Evolutionary conservation across 2,888 invertebrate genomes (phyloP), one percentile per base, ranked within the genome.

Genomic region (Andrena dorsata): DNA sequence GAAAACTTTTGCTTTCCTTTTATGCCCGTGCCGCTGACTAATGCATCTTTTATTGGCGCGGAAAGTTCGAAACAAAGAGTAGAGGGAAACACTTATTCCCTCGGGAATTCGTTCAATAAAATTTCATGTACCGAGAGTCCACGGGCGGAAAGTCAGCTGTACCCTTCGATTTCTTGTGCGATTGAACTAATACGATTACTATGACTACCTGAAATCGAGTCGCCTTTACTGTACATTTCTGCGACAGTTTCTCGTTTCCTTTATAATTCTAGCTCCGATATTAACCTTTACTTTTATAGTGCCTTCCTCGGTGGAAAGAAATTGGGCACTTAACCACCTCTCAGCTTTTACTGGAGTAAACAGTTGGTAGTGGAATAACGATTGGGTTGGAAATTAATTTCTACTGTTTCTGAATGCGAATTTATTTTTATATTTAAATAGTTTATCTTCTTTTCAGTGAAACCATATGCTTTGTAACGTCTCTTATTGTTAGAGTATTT

Each of bases 151-250:
- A 70, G 77, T 72, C 85, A 86, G 87, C 86, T 86, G 88, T 88
- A 84, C 82, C 84, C 87, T 88, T 83, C 85, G 82, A 87, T 86
- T 79, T 86, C 86, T 84, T 87, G 85, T 88, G 83, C 85, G 88
- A 90, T 86, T 82, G 85, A 90, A 88, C 87, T 87, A 89, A 89
- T 51, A 88, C 86, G 88, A 74, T 78, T 73, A 32, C 69, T 74
- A 75, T 74, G 83, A 80, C 60, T 80, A 80, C 76, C 16, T 16
- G 28, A 20, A 61, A 30, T 61, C 28, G 61, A 61, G 61, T 28
- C n/a, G 20, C 23, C 10, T 56, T 8, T 56, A 16, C 41, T 41
- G 41, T 41, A 41, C 41, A 23, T 56, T 23, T 53, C 53, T 8
- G 20, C 20, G 23, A 3, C 53, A 53, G 20, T 53, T 53, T 41